Conservation (phyloP, 2,888 invertebrate genomes). For the Heliconius cydno region DNA sequence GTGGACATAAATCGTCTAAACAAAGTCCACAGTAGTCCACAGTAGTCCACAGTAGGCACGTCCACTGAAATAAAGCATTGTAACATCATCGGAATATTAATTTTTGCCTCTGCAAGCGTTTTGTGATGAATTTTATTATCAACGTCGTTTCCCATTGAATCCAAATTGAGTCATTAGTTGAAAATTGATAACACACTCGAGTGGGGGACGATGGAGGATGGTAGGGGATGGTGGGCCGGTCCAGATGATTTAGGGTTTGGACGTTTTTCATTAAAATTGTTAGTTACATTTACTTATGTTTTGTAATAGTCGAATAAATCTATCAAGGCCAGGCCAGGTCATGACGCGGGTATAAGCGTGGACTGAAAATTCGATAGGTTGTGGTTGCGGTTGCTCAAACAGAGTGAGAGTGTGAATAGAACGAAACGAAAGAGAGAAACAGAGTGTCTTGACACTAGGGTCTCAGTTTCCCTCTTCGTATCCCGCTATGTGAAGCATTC, state of each 20-base stretch:
- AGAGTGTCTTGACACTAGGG: background rate
- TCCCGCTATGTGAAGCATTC: no score
- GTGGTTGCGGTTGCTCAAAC: background rate
- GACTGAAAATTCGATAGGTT: background rate
- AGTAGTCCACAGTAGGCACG: constrained; percentile 33
- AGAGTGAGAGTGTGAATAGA: no score
- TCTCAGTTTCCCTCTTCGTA: background rate
- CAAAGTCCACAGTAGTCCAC: constrained; percentile 25
- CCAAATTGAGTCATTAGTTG: constrained; percentile 79
- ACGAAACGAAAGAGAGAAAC: no score
- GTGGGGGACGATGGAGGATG: constrained; percentile 41
- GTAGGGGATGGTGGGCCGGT: background rate
- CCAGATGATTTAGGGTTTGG: constrained; percentile 2
- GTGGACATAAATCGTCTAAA: constrained; percentile 11
- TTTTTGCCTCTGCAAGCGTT: constrained; percentile 77
- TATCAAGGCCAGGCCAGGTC: background rate
- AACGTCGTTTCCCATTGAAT: constrained; percentile 71
- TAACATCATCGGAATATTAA: constrained; percentile 82
- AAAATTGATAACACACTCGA: constrained; percentile 77
- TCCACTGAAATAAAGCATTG: constrained; percentile 63
- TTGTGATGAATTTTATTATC: constrained; percentile 81
- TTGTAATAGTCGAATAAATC: background rate
- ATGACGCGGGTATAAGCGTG: background rate
- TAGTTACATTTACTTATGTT: constrained; percentile 13
- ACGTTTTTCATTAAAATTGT: constrained; percentile 24